Evolutionary conservation across 2,797 vertebrate species (phyloP), one percentile per base, ranked within the genome.

Genomic region (Psittacula derbiana): DNA sequence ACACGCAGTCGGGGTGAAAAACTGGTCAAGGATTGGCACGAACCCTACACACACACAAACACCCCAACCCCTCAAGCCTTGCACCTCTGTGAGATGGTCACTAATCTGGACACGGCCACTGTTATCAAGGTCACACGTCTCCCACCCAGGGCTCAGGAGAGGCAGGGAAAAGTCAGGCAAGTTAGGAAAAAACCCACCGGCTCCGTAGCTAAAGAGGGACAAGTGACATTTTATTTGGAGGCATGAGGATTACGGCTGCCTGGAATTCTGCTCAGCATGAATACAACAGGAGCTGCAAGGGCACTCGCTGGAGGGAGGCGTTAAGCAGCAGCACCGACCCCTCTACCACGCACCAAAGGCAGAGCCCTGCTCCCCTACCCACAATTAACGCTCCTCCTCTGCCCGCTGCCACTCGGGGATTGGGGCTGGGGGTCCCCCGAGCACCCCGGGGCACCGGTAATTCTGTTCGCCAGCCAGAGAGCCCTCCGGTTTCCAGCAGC

Each of bases 111-210:
- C 90, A 66, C 1, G 82, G 94, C 88, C 80, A 67, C 57, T 57
- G 86, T 53, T 90, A 96, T 65, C 95, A 95, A 92, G 95, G 95
- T 94, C 95, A 90, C 55, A 23, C 80, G 80, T 88, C 85, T 60
- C 79, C 27, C 64, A 33, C 44, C 44, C 66, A 1, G 33, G 76
- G 90, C 70, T 91, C 84, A 4, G 72, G 38, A 86, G 36, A 80
- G 61, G 69, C 69, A 83, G 61, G 84, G 11, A 58, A 88, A 75
- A 95, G 91, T 90, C 95, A 38, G 82, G 71, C 89, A 89, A 94
- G 69, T 92, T 79, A 28, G 30, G 16, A 7, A 2, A 41, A 73
- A 79, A 10, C 2, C 2, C 16, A 13, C 33, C 15, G 44, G 44
- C 47, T 52, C 89, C 10, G 40, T 23, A 49, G 50, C 72, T 33